Conservation (phyloP, 2,113 vertebrate genomes). For the Mustela lutreola region DNA sequence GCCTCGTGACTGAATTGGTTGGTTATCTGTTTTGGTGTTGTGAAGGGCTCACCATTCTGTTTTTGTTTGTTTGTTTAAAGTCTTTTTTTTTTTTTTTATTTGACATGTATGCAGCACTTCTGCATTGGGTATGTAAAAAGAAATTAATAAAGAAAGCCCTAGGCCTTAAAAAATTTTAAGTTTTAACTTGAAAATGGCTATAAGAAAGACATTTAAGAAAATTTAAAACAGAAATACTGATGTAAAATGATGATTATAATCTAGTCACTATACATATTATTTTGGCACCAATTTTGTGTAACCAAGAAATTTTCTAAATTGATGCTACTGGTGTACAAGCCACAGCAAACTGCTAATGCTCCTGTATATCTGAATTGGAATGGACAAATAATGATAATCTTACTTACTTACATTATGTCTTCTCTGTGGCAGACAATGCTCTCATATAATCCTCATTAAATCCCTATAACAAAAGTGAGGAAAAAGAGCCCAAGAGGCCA, state of each 20-base stretch:
- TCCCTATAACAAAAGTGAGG: background rate
- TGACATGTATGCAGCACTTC: background rate
- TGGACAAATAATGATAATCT: background rate
- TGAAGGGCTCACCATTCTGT: background rate
- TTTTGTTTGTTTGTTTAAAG: background rate
- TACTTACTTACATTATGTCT: background rate
- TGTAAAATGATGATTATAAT: background rate
- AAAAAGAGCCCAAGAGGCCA: background rate
- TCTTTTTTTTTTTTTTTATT: background rate
- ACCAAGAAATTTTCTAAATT: background rate
- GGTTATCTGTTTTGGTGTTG: background rate
- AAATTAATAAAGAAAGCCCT: background rate
- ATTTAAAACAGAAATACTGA: background rate
- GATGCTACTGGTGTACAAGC: background rate
- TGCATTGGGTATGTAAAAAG: background rate
- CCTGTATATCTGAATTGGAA: background rate
- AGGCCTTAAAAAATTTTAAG: conserved; percentile 9
- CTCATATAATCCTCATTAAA: background rate
- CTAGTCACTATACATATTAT: background rate
- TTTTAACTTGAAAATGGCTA: conserved; percentile 12
- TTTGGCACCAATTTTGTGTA: background rate
- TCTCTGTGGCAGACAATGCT: background rate
- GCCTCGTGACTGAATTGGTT: background rate
- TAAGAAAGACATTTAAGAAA: conserved; percentile 15
- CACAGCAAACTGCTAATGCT: background rate